Conservation (phyloP, 2,113 vertebrate genomes). For the Nyctereutes procyonoides region DNA sequence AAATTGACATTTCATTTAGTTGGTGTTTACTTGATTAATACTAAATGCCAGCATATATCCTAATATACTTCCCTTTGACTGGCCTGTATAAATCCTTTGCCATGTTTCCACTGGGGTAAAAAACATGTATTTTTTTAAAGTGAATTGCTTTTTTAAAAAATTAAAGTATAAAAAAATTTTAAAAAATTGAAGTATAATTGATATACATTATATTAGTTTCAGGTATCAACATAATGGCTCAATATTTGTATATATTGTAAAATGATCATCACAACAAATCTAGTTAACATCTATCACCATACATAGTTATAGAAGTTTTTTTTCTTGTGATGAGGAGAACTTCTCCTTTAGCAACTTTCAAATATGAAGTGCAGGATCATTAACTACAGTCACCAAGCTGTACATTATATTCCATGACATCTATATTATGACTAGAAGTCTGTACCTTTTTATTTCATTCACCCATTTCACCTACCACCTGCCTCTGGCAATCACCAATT, state of each 20-base stretch:
- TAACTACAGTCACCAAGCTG: not conserved
- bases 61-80: not conserved
- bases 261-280: not conserved
- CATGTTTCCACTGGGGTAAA: not conserved
- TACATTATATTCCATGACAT: not conserved
- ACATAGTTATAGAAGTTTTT: not conserved
- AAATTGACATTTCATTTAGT: not conserved
- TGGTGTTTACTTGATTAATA: not conserved
- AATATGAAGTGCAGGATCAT: not conserved
- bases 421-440: not conserved
- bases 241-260: not conserved
- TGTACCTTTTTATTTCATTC: not conserved
- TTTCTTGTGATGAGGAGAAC: not conserved
- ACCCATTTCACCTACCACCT: not conserved
- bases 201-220: not conserved
- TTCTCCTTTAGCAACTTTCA: not conserved
- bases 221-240: not conserved
- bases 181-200: not conserved
- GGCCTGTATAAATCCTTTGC: not conserved
- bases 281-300: not conserved
- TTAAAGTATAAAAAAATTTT: not conserved
- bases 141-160: not conserved
- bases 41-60: not conserved
- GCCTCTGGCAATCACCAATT: not conserved
- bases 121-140: not conserved